Evolutionary conservation across 2,888 invertebrate species (phyloP).

Genomic region (Danaus chrysippus): DNA sequence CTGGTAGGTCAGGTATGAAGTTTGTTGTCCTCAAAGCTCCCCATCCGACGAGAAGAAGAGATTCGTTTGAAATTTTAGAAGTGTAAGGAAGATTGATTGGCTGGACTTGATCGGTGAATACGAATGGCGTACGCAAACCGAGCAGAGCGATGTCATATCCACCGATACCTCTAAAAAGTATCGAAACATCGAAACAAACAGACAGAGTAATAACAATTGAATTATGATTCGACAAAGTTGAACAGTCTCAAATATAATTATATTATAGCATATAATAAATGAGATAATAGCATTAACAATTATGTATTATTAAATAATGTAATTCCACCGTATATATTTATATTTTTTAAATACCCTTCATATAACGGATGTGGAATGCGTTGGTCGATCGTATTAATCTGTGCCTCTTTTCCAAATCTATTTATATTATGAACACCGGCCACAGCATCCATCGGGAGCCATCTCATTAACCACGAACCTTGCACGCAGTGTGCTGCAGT

Average conservation of each 20-base stretch:
- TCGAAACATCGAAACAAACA: too few species aligned
- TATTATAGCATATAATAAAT: background rate
- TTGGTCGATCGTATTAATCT: conserved; percentile 51
- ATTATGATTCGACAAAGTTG: background rate
- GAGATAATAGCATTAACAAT: background rate
- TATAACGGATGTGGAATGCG: conserved; percentile 68
- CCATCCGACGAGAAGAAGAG: conserved; percentile 71
- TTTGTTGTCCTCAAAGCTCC: conserved; percentile 60
- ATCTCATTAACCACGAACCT: conserved; percentile 54
- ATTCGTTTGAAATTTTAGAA: conserved; percentile 38
- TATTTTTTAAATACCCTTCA: conserved; percentile 50
- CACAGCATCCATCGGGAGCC: conserved; percentile 64
- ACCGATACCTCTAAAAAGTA: conserved; percentile 57
- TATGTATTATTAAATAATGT: background rate
- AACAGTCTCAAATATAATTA: too few species aligned
- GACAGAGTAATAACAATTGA: background rate
- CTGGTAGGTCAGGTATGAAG: conserved; percentile 61
- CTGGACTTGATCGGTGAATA: conserved; percentile 55
- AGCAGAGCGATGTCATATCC: conserved; percentile 78
- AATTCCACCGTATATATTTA: background rate
- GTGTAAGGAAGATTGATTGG: conserved; percentile 66
- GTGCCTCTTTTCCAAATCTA: conserved; percentile 50
- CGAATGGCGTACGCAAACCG: conserved; percentile 49
- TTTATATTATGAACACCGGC: conserved; percentile 68
- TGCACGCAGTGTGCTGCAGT: conserved; percentile 70